Evolutionary conservation across 1,140 invertebrate species (phyloP), one percentile per base, ranked within the genome.

Genomic region (Calycopis cecrops): DNA sequence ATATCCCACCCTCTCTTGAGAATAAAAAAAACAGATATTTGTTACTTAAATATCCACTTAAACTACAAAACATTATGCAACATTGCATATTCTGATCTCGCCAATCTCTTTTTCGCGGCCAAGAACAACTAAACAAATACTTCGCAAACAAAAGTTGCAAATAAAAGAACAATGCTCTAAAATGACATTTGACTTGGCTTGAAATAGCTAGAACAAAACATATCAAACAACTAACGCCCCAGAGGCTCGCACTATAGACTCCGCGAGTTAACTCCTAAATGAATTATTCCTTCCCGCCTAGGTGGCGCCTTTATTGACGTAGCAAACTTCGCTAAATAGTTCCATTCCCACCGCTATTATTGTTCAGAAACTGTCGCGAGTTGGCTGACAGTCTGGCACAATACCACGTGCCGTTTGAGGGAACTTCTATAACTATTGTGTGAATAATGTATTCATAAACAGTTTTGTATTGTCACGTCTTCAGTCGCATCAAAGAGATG

Each of bases 311-410:
- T 70, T 85, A 80, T 82, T 81, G 79, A 79, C 79, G 70, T 60
- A 74, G 71, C 64, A 74, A 85, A 85, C 79, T 83, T 73, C 59
- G 74, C 81, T 85, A 81, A 85, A 85, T 85, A 85, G 81, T 85
- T 83, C 74, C 71, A 73, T 84, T 80, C 72, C 73, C 73, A 66
- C 69, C 69, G 69, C 77, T 69, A 80, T 82, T 82, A 82, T 85
- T 82, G 81, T 85, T 76, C 57, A 28, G 52, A 48, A 81, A 84
- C 77, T 77, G 79, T 79, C 79, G 71, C 56, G 77, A 77, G 63
- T 84, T 73, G 53, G 56, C 62, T 64, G 67, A 69, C 68, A 65
- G 66, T 69, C 67, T 71, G 65, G 53, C 57, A 62, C 71, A 78
- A 79, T 78, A 71, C 67, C 57, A 61, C 55, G 37, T 66, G 52